Evolutionary conservation across 64 coral and sea anemone genomes (phyloP).

Genomic region (Montipora foliosa): DNA sequence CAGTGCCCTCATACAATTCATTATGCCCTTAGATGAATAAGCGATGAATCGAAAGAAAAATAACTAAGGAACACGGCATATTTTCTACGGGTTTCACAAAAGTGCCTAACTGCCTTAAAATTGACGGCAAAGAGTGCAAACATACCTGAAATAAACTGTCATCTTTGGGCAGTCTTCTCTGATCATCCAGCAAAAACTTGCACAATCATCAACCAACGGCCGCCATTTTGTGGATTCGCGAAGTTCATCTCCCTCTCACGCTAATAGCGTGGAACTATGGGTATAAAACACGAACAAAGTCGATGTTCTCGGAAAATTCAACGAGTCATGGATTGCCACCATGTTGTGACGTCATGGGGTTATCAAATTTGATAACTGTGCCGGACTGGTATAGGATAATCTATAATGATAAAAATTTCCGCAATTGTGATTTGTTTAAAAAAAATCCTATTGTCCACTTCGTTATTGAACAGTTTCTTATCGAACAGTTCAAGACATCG

Average conservation of each 20-base stretch:
- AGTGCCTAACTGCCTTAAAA: neutral
- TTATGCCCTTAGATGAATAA: no score
- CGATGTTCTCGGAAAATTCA: neutral
- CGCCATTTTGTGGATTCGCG: no score
- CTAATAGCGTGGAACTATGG: neutral
- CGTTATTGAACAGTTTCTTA: no score
- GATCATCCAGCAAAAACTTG: neutral
- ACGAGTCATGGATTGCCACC: neutral
- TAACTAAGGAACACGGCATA: conserved; percentile 8
- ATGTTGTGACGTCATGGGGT: conserved; percentile 33
- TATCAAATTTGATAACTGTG: conserved; percentile 21
- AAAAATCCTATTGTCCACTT: no score
- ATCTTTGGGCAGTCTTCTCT: no score
- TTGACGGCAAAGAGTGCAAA: conserved; percentile 3
- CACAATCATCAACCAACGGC: neutral
- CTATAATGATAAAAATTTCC: no score
- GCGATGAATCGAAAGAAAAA: neutral
- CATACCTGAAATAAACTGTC: neutral
- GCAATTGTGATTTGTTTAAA: no score
- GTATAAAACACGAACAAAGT: neutral
- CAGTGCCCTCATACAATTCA: no score
- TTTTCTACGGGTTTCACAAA: conserved; percentile 10
- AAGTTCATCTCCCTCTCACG: neutral
- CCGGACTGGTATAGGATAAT: neutral
- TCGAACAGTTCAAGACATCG: no score